Conservation (phyloP, 1,140 invertebrate species). For the Drosophila hydei region DNA sequence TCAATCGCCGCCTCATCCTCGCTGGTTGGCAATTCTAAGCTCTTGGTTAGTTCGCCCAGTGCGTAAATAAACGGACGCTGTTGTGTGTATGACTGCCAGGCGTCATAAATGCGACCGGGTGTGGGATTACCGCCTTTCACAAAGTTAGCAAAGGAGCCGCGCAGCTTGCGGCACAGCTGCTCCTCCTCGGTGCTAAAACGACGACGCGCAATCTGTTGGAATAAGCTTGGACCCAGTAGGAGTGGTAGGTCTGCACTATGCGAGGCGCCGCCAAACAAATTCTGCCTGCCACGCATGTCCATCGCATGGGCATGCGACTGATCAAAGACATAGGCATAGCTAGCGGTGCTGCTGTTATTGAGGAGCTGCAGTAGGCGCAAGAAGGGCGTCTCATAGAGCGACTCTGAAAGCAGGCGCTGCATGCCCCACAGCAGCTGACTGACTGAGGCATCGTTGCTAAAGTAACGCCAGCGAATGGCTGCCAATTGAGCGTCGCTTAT, state of each 20-base stretch:
- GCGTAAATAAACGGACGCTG: conserved; percentile 84
- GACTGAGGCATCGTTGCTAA: conserved; percentile 51
- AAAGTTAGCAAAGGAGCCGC: conserved; percentile 86
- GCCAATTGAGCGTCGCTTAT: conserved; percentile 72
- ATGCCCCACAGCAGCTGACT: conserved; percentile 64
- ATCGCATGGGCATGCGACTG: conserved; percentile 78
- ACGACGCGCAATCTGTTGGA: conserved; percentile 86
- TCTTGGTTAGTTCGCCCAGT: conserved; percentile 70
- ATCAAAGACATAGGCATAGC: conserved; percentile 84
- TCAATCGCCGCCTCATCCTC: conserved; percentile 56
- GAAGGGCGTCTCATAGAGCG: conserved; percentile 73
- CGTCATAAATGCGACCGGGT: conserved; percentile 85
- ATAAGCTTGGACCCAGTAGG: conserved; percentile 87
- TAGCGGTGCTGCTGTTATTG: conserved; percentile 57
- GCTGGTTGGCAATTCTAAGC: neutral
- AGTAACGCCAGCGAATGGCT: conserved; percentile 85
- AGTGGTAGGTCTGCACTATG: conserved; percentile 88
- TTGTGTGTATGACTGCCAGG: conserved; percentile 86
- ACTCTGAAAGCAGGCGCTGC: conserved; percentile 76
- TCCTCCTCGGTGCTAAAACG: conserved; percentile 86
- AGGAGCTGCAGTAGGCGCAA: conserved; percentile 68
- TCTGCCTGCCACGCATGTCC: conserved; percentile 77
- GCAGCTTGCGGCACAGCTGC: conserved; percentile 85
- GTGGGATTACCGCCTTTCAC: conserved; percentile 86
- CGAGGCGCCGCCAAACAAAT: conserved; percentile 84